Conservation (phyloP, 1,140 invertebrate genomes). For the Hyles vespertilio region DNA sequence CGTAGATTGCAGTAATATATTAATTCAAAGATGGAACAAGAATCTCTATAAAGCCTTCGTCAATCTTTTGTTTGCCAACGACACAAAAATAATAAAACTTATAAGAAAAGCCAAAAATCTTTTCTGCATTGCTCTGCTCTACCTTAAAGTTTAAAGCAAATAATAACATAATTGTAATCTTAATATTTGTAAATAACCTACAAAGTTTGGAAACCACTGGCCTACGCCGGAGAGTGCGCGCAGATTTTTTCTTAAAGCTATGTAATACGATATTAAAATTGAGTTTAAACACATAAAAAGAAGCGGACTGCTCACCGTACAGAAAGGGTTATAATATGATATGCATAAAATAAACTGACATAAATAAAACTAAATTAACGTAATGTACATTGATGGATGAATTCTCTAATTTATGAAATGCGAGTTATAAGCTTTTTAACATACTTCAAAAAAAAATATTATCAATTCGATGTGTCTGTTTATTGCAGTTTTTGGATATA, state of each 20-base stretch:
- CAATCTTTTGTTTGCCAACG: too few species aligned
- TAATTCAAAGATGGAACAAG: too few species aligned
- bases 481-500: too few species aligned
- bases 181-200: neutral
- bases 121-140: too few species aligned
- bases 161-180: neutral
- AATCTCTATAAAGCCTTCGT: too few species aligned
- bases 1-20: too few species aligned
- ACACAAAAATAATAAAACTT: too few species aligned
- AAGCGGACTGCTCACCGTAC: slow-evolving; percentile 24
- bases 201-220: slow-evolving; percentile 36
- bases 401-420: slow-evolving; percentile 1
- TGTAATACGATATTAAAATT: slow-evolving; percentile 65
- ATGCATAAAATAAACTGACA: slow-evolving; percentile 7
- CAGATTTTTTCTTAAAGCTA: slow-evolving; percentile 55
- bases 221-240: slow-evolving; percentile 25
- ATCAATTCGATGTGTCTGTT: too few species aligned
- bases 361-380: neutral
- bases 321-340: slow-evolving; percentile 29
- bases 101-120: too few species aligned
- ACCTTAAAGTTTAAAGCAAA: slow-evolving; percentile 5
- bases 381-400: too few species aligned
- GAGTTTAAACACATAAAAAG: slow-evolving; percentile 55
- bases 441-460: too few species aligned
- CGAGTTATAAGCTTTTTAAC: neutral